These are phyloP conservation scores for Menidia beryllina DNA, from an alignment of 2,113 vertebrate species.

Conservation along the genomic window DNA sequence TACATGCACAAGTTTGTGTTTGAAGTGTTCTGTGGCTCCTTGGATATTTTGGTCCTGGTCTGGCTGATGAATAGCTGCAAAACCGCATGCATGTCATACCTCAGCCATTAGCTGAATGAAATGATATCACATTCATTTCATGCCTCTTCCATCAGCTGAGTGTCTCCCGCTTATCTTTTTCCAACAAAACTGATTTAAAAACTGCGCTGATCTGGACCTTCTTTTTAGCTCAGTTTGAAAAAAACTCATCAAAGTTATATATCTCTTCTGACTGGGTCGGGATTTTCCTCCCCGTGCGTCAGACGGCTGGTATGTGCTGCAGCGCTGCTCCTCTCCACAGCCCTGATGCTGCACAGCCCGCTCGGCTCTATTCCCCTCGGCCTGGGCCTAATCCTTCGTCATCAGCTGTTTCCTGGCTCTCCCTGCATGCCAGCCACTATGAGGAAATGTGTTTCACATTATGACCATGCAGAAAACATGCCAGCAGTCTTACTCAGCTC, in stretches of 20 bases:
- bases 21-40: conserved; percentile 34
- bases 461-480: conserved; percentile 75
- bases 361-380: conserved; percentile 51
- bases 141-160: conserved; percentile 38
- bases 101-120: conserved; percentile 37
- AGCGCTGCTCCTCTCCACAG: conserved; percentile 33
- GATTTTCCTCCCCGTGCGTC: conserved; percentile 65
- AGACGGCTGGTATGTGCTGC: conserved; percentile 66
- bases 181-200: conserved; percentile 4
- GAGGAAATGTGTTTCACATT: conserved; percentile 80
- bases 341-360: conserved; percentile 36
- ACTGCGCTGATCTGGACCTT: neutral
- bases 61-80: conserved; percentile 42
- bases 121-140: conserved; percentile 34
- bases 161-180: conserved; percentile 4
- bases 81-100: conserved; percentile 50
- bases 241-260: conserved; percentile 41
- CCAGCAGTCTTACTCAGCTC: conserved; percentile 56
- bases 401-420: conserved; percentile 82
- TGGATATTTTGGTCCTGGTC: conserved; percentile 41
- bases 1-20: conserved; percentile 22
- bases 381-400: conserved; percentile 70
- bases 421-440: conserved; percentile 67
- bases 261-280: conserved; percentile 28
- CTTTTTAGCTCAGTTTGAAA: conserved; percentile 11